Conservation (phyloP, 1,140 invertebrate genomes). For the Lepidotrigona ventralis region DNA sequence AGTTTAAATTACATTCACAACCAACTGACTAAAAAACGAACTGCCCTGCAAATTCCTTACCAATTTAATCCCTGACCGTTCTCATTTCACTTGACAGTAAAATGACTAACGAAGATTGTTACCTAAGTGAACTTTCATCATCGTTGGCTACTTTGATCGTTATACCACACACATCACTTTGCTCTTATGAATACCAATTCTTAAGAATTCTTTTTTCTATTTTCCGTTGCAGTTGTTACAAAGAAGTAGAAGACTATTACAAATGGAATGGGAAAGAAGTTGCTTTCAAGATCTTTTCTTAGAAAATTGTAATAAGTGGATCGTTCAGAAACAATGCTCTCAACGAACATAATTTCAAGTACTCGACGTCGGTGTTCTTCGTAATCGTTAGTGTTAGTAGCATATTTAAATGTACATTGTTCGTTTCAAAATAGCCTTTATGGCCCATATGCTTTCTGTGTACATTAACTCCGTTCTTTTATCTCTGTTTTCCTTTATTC, state of each 20-base stretch:
- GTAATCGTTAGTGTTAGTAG: conserved; percentile 39
- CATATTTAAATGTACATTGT: conserved; percentile 29
- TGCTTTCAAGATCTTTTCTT: too few species aligned
- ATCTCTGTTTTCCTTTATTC: not conserved
- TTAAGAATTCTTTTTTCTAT: not conserved
- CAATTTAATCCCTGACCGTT: conserved; percentile 19
- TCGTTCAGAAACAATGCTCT: not conserved
- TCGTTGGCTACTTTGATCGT: not conserved
- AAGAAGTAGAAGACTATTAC: conserved; percentile 39
- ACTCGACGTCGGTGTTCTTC: conserved; percentile 2
- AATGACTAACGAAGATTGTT: not conserved
- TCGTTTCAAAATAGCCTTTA: not conserved
- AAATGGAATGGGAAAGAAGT: not conserved
- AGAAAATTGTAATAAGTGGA: not conserved
- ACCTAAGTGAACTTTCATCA: conserved; percentile 25
- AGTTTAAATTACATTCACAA: not conserved
- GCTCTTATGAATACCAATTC: too few species aligned
- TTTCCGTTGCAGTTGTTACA: conserved; percentile 30
- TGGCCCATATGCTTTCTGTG: not conserved
- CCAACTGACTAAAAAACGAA: not conserved
- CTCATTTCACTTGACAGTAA: not conserved
- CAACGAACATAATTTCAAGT: not conserved
- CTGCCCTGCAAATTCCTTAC: not conserved
- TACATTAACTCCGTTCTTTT: not conserved
- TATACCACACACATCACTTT: not conserved